Evolutionary conservation across 2,113 vertebrate genomes (phyloP), one percentile per base, ranked within the genome.

Genomic region (Lampris incognitus): DNA sequence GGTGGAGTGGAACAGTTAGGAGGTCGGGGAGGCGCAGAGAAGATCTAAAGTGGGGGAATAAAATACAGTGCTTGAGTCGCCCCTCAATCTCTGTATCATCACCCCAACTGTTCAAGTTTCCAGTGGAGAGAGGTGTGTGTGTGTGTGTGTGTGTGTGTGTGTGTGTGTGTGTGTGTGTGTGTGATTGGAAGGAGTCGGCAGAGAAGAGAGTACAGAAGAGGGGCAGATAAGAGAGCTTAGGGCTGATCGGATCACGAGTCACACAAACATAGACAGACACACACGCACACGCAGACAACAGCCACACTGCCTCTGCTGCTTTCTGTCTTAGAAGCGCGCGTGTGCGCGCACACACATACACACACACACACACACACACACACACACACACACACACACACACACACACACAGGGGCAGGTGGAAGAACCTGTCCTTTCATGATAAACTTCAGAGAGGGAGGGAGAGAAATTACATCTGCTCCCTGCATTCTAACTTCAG

Each of bases 401-500:
- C 65, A 81, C 74, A 66, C 67, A 71, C 62, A 66, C 65, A 13
- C 24, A 24, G 24, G 24, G 24, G 24, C 24, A 24, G 24, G 24
- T 24, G 24, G 24, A 24, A 24, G 60, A 60, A 56, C 42, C 84
- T 86, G 79, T 74, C 49, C 59, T 79, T 72, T 83, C 61, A 50
- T 79, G 72, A 91, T 87, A 79, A 90, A 87, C 66, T 80, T 44
- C 68, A 74, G 58, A 41, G 51, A 1, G 41, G 58, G 67, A 51
- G 10, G 37, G 61, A 48, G 75, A 69, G 44, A 86, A 80, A 87
- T 84, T 76, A 84, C 74, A 85, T 76, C 67, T 66, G 63, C 72
- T 71, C 42, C 66, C 79, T 82, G 79, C 79, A 74, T 86, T 91
- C 80, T 69, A 82, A 82, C 87, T 67, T 74, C 74, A 76, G 42